Percentiles rank a stretch among this genome's conserved stretches.
These are phyloP conservation scores for Brachionus sp. DNA, from an alignment of 1,140 invertebrate species.

Conservation along the genomic window DNA sequence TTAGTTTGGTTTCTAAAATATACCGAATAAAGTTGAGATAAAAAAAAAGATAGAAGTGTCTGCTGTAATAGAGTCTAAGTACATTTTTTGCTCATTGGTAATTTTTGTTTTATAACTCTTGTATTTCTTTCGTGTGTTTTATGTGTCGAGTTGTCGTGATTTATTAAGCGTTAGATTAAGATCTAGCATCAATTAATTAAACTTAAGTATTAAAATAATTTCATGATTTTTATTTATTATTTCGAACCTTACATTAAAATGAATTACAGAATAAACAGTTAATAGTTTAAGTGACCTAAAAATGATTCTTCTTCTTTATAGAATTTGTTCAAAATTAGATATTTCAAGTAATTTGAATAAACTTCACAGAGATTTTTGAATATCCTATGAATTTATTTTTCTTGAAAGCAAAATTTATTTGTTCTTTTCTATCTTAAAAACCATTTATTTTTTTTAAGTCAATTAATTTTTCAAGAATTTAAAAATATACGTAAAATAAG, in stretches of 20 bases:
- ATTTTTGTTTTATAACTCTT: background rate
- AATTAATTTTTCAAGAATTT: no score
- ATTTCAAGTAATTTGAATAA: no score
- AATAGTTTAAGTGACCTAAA: background rate
- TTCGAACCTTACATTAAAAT: background rate
- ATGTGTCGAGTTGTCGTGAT: background rate
- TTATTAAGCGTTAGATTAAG: background rate
- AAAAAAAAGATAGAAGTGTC: background rate
- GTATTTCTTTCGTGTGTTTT: background rate
- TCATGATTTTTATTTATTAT: background rate
- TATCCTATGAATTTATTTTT: no score
- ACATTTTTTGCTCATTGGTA: background rate
- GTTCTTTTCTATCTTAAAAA: no score
- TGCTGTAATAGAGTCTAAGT: background rate
- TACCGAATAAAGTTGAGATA: background rate
- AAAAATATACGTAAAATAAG: no score
- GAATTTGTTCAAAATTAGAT: no score
- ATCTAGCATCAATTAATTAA: background rate
- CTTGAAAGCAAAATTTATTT: no score
- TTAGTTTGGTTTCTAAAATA: background rate
- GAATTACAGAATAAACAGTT: background rate
- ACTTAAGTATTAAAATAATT: background rate
- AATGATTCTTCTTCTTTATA: no score
- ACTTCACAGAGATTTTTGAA: no score
- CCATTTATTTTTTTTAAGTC: no score